Evolutionary conservation across 1,140 invertebrate genomes (phyloP).

Genomic region (Portunus trituberculatus): DNA sequence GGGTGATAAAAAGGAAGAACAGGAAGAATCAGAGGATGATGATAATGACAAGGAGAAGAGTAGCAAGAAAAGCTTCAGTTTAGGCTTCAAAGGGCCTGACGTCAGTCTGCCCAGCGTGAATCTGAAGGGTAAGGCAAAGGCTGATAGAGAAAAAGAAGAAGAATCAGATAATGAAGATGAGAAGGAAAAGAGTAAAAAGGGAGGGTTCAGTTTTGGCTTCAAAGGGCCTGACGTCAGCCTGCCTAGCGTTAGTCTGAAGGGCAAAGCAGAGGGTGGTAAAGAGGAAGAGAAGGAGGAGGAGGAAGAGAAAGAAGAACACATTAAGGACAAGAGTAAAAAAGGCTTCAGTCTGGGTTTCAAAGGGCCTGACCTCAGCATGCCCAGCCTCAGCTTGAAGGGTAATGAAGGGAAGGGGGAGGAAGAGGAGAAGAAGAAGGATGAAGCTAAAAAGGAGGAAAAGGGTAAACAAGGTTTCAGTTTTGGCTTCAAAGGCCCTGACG

Average conservation of each 20-base stretch:
- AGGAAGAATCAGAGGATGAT: not conserved
- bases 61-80: constrained; percentile 1
- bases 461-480: constrained; percentile 50
- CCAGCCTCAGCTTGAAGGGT: constrained; percentile 4
- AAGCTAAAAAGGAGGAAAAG: not conserved
- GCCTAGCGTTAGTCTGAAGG: constrained; percentile 5
- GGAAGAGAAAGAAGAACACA: not conserved
- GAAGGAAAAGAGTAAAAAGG: constrained; percentile 49
- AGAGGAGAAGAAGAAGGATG: not conserved
- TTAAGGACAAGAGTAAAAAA: not conserved
- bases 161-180: constrained; percentile 7
- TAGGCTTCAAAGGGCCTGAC: constrained; percentile 34
- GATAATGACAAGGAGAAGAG: not conserved
- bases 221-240: constrained; percentile 55
- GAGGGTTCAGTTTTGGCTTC: constrained; percentile 44
- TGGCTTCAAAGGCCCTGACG: constrained; percentile 48
- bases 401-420: not conserved
- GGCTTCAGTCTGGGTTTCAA: constrained; percentile 39
- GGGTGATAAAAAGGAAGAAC: not conserved
- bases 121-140: not conserved
- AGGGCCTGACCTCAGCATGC: constrained; percentile 27
- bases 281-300: not conserved
- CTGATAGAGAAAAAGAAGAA: not conserved
- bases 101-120: constrained; percentile 23
- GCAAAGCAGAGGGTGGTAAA: not conserved